Percentiles rank a stretch among this genome's conserved stretches.
Conservation (phyloP, 1,140 invertebrate species). For the Panagrolaimus sp. region DNA sequence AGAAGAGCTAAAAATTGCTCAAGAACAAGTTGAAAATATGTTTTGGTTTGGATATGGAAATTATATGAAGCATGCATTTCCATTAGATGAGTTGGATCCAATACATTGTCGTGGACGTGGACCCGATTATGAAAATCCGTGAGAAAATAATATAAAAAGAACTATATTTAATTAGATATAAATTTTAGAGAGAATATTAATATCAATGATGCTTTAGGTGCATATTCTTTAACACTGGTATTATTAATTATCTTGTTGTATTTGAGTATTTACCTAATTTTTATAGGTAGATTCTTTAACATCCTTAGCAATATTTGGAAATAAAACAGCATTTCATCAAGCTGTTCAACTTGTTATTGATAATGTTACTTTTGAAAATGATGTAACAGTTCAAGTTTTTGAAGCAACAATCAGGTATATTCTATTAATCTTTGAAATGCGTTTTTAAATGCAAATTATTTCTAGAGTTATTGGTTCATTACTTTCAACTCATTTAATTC, state of each 20-base stretch:
- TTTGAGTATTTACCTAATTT: too few species aligned
- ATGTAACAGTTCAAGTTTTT: conserved; percentile 69
- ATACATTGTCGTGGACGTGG: conserved; percentile 64
- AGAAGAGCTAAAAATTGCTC: conserved; percentile 34
- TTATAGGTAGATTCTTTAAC: conserved; percentile 61
- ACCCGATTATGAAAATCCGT: conserved; percentile 66
- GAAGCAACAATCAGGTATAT: conserved; percentile 67
- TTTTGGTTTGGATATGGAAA: conserved; percentile 61
- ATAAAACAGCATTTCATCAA: conserved; percentile 64
- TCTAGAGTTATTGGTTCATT: conserved; percentile 66
- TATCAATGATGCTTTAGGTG: conserved; percentile 70
- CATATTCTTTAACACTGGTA: conserved; percentile 64
- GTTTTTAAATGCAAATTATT: conserved; percentile 1
- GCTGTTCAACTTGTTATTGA: conserved; percentile 66
- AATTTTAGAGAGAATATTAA: conserved; percentile 67
- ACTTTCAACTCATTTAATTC: conserved; percentile 68
- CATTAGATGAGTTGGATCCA: conserved; percentile 65
- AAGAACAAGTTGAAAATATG: conserved; percentile 47
- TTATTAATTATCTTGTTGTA: too few species aligned
- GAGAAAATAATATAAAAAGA: conserved; percentile 41
- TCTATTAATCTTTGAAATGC: neutral
- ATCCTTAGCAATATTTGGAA: conserved; percentile 64
- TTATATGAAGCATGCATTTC: conserved; percentile 65
- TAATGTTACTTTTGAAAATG: conserved; percentile 66
- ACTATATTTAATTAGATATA: conserved; percentile 31